Evolutionary conservation across 2,113 vertebrate genomes (phyloP), one percentile per base, ranked within the genome.

Genomic region (Trematomus loennbergii): DNA sequence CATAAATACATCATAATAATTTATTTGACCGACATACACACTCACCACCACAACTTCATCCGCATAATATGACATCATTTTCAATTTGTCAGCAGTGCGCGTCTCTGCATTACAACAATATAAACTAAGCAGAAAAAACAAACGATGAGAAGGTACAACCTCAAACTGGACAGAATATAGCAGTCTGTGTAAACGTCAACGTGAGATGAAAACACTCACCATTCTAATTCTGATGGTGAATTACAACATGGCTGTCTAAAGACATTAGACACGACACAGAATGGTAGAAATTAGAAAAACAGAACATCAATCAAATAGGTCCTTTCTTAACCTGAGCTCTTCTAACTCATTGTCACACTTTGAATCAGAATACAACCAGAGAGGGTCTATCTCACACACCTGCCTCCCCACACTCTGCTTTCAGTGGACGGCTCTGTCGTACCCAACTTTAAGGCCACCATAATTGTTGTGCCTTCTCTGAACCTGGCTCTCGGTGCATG

Each of bases 261-360:
- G 63, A 82, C 43, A 61, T 64, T 40, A 46, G 20, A 67, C 40
- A n/a, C 33, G 16, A 71, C 46, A 46, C 16, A 78, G 58, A 69
- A 55, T 62, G 25, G 86, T 86, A 91, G 75, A 65, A 86, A 83
- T 76, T 74, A 16, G 65, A 66, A 25, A 82, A 82, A 83, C n/a
- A 61, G 18, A 74, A 83, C 29, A 86, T 55, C 68, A 29, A n/a
- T 78, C 61, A 79, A 66, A 72, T 68, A 84, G 79, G 78, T 90
- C 83, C 79, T 83, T 54, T 88, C 82, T 88, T 90, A 87, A 89
- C 92, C 91, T 94, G 93, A 94, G 93, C 86, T 88, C 85, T 72
- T 85, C 72, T 66, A 65, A 50, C 71, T 40, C 68, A 70, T n/a
- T 81, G 81, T 85, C 82, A 90, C 83, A 86, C 17, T 58, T 61